phyloP scores from a whole-genome alignment of 2,888 invertebrate genomes.

The Callimorpha dominula region DNA sequence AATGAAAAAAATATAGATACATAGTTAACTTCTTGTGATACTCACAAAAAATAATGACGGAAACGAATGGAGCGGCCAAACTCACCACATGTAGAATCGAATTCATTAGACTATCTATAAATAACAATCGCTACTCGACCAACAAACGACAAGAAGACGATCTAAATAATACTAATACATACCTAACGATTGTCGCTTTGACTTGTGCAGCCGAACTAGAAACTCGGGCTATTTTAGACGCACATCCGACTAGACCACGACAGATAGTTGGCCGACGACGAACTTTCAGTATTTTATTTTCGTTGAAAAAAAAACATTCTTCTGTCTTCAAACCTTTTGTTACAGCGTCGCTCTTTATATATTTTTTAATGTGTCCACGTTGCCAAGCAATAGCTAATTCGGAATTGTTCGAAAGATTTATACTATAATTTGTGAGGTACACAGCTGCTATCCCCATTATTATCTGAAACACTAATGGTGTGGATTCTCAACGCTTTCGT shows the following conservation, averaged over 20 bases:
- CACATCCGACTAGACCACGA: constrained; percentile 70
- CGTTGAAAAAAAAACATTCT: constrained; percentile 69
- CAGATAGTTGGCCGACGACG: constrained; percentile 81
- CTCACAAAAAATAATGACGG: constrained; percentile 44
- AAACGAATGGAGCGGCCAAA: constrained; percentile 24
- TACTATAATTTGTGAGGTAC: constrained; percentile 57
- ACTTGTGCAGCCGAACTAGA: constrained; percentile 71
- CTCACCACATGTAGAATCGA: constrained; percentile 41
- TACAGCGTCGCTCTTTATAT: constrained; percentile 53
- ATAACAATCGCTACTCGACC: constrained; percentile 42
- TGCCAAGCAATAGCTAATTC: constrained; percentile 57
- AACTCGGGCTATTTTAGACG: constrained; percentile 72
- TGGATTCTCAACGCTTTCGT: constrained; percentile 41
- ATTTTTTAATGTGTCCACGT: constrained; percentile 47
- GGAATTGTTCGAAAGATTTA: constrained; percentile 55
- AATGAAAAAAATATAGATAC: constrained; percentile 19
- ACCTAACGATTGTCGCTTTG: constrained; percentile 66
- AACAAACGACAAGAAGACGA: constrained; percentile 55
- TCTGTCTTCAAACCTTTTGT: constrained; percentile 74
- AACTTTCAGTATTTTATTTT: constrained; percentile 80
- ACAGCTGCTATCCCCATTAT: constrained; percentile 59
- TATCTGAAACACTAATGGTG: constrained; percentile 51
- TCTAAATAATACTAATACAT: constrained; percentile 64
- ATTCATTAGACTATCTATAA: constrained; percentile 44
- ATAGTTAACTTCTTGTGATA: constrained; percentile 29